Conservation (phyloP, 2,888 invertebrate genomes). For the Cephus runcator region DNA sequence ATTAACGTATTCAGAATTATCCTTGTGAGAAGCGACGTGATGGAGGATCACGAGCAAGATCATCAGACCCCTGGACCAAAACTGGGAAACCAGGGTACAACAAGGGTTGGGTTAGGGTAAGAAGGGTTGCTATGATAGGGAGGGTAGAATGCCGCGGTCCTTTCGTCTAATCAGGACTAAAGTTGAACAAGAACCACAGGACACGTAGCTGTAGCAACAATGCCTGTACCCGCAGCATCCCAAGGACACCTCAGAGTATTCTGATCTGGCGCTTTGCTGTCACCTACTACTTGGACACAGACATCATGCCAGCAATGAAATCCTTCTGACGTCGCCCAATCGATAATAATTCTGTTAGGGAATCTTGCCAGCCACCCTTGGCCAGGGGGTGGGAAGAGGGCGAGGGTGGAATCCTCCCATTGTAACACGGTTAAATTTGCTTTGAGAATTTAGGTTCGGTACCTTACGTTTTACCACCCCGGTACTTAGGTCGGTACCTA, state of each 20-base stretch:
- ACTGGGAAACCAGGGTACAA: neutral
- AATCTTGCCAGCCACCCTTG: neutral
- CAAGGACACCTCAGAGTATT: neutral
- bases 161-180: neutral
- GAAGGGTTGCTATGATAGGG: neutral
- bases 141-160: neutral
- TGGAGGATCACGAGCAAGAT: neutral
- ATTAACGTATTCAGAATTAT: neutral
- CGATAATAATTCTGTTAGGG: slow-evolving; percentile 22
- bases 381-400: too few relatives aligned
- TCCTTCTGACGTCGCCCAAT: slow-evolving; percentile 2
- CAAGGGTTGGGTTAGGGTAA: neutral
- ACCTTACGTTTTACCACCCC: neutral
- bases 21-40: neutral
- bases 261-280: neutral
- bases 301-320: neutral
- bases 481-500: neutral
- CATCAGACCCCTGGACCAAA: neutral
- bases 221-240: neutral
- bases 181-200: neutral
- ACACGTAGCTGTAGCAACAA: neutral
- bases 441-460: neutral
- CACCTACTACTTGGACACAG: neutral
- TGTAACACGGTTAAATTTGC: slow-evolving; percentile 16
- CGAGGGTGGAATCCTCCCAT: neutral